Evolutionary conservation across 2,888 invertebrate species (phyloP), one percentile per base, ranked within the genome.

Genomic region (Ennomos quercinarius): DNA sequence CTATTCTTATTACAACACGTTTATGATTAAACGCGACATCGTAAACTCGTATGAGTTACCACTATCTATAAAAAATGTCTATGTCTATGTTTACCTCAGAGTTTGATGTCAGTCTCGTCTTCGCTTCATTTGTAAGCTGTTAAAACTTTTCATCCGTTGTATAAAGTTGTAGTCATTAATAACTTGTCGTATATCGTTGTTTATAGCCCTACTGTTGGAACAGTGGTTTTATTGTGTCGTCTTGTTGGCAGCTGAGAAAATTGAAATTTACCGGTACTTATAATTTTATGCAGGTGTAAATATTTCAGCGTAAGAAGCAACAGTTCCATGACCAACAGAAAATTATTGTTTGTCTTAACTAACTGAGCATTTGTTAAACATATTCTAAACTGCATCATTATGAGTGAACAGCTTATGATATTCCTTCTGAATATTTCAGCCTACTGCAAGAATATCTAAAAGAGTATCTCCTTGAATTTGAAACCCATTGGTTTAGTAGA

Each of bases 1-100:
- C 17, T 27, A 48, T 10, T 13, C 11, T 13, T 39, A 10, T 27
- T 4, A 27, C 47, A 17, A 39, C 10, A 17, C n/a, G 3, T 39
- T 37, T 47, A 38, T 39, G 74, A 72, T 70, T 63, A 66, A 66
- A 71, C 64, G 66, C n/a, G 10, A 47, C 9, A 43, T 51, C 51
- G 11, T 51, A 43, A 51, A 51, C 13, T 37, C 2, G 13, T 34
- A 36, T 43, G 43, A 51, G 42, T 51, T 51, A 51, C 36, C 11
- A 34, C 10, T 42, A 13, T 17, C 27, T 8, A 51, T 42, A 36
- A 37, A 51, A 43, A 51, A 51, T 6, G 27, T 27, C 27, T 27
- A 51, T 27, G 42, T 43, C 35, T 43, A 5, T 35, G 13, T 41
- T 51, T 51, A 37, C 38, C 13, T 11, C 36, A 17, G 36, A 37